A percentile compares a stretch with the other conserved stretches of the same genome.
Evolutionary conservation across 1,140 invertebrate genomes (phyloP).

Genomic region (Sinonovacula constricta): DNA sequence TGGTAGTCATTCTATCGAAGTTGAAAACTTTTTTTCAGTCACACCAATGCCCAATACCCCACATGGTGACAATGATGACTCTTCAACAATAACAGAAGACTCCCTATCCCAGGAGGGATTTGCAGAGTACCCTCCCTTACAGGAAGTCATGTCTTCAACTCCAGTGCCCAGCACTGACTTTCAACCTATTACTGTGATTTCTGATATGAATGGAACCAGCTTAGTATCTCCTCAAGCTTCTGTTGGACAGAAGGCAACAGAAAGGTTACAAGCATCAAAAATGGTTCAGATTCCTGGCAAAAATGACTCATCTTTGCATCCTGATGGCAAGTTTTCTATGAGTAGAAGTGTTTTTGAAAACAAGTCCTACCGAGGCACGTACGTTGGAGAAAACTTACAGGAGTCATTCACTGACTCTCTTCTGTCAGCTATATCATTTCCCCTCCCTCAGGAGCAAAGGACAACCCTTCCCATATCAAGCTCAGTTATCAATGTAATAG

Average conservation of each 20-base stretch:
- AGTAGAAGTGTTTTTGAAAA: too few relatives aligned
- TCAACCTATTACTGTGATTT: constrained; percentile 15
- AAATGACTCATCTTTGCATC: too few relatives aligned
- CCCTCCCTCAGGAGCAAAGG: background rate
- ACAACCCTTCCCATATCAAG: constrained; percentile 62
- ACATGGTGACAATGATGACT: constrained; percentile 27
- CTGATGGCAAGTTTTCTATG: too few relatives aligned
- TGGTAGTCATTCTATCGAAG: too few relatives aligned
- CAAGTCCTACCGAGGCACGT: too few relatives aligned
- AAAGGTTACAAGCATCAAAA: too few relatives aligned
- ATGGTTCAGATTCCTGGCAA: too few relatives aligned
- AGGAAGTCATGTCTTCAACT: constrained; percentile 23
- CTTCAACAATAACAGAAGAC: constrained; percentile 43
- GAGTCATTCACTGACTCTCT: constrained; percentile 41
- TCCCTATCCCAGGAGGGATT: constrained; percentile 40
- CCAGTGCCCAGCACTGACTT: background rate
- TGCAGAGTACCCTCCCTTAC: constrained; percentile 56
- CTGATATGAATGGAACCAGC: constrained; percentile 18
- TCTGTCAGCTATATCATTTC: constrained; percentile 26
- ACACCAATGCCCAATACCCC: background rate
- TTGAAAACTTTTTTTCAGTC: too few relatives aligned
- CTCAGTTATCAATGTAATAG: constrained; percentile 66
- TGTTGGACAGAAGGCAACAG: too few relatives aligned
- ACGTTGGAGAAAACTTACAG: too few relatives aligned
- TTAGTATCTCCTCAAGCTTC: too few relatives aligned